Evolutionary conservation across 2,113 vertebrate species (phyloP).

Genomic region (Cinclus mexicanus): DNA sequence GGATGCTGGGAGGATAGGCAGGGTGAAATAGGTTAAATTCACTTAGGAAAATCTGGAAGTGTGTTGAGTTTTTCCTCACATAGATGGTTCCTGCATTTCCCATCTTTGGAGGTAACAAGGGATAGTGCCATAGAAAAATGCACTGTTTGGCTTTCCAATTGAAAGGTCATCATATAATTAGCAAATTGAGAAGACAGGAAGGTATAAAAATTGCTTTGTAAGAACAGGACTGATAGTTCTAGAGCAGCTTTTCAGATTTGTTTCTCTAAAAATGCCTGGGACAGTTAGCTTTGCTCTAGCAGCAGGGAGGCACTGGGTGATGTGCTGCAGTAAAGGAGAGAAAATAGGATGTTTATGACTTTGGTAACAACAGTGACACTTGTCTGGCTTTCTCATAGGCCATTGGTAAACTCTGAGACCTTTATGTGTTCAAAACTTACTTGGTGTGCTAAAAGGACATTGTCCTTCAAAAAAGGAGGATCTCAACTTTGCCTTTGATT

Average conservation of each 20-base stretch:
- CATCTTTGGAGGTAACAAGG: neutral
- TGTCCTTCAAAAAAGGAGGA: constrained; percentile 37
- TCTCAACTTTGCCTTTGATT: constrained; percentile 15
- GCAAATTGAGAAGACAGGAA: neutral
- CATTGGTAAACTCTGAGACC: neutral
- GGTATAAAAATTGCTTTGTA: neutral
- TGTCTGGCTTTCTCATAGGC: neutral
- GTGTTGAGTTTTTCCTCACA: neutral
- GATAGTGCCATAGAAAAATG: neutral
- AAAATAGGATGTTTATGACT: neutral
- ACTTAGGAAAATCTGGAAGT: neutral
- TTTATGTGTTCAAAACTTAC: neutral
- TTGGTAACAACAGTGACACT: neutral
- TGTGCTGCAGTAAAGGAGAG: neutral
- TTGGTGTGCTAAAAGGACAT: neutral
- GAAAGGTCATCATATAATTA: neutral
- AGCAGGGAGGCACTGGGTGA: neutral
- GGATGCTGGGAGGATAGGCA: neutral
- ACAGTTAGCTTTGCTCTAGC: neutral
- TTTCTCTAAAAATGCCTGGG: neutral
- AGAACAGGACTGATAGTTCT: neutral
- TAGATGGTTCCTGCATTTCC: neutral
- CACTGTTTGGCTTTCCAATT: neutral
- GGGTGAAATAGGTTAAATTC: neutral
- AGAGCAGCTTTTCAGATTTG: neutral